A percentile compares a stretch with the other conserved stretches of the same genome.
Conservation (phyloP, 2,797 vertebrate species). For the Monodelphis domestica region DNA sequence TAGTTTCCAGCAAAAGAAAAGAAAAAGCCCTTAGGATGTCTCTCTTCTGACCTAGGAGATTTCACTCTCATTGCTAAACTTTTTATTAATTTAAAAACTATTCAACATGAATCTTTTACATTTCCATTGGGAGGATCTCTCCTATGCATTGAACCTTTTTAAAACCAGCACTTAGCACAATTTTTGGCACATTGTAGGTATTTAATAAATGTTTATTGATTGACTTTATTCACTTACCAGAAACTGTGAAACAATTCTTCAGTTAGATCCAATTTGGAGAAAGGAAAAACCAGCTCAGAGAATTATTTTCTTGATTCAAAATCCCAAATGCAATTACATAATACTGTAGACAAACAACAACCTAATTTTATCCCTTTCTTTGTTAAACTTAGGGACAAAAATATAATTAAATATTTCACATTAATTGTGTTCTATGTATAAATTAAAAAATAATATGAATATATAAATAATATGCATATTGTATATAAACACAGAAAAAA, state of each 20-base stretch:
- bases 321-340: not conserved
- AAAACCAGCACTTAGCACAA: not conserved
- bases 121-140: not conserved
- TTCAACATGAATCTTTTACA: not conserved
- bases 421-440: not conserved
- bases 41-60: not conserved
- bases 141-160: not conserved
- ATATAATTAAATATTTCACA: not conserved
- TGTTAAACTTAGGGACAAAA: conserved; percentile 10
- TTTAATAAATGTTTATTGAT: not conserved
- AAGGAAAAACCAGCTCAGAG: conserved; percentile 5
- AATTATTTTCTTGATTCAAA: conserved; percentile 16
- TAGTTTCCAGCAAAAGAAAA: not conserved
- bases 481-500: too few species aligned
- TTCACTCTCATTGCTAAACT: not conserved
- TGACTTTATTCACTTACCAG: not conserved
- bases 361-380: not conserved
- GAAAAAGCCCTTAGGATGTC: not conserved
- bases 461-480: not conserved
- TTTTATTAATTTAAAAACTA: not conserved
- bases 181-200: not conserved
- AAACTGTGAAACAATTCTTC: conserved; percentile 11
- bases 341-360: not conserved
- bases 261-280: conserved; percentile 23
- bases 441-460: accelerated